A percentile compares a stretch with the other conserved stretches of the same genome.
Evolutionary conservation across 2,113 vertebrate genomes (phyloP).

Genomic region (Hippocampus mohnikei): DNA sequence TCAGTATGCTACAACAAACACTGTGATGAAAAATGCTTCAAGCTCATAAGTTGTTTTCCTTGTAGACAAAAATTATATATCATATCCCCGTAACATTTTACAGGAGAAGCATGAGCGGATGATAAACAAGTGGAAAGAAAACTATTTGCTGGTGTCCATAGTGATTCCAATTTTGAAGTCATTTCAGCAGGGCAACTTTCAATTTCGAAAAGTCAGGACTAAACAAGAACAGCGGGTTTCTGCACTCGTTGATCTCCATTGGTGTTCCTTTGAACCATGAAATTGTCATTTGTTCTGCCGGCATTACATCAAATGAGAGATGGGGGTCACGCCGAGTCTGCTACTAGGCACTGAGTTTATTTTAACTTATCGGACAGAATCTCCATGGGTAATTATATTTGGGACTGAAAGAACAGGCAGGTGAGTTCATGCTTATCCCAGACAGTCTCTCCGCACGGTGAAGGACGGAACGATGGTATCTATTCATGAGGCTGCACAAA

Average conservation of each 20-base stretch:
- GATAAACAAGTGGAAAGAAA: constrained; percentile 45
- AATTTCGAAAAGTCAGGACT: constrained; percentile 42
- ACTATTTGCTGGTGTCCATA: constrained; percentile 47
- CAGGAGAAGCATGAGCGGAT: constrained; percentile 48
- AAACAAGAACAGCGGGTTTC: constrained; percentile 62
- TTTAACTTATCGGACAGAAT: constrained; percentile 62
- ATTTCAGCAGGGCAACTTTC: constrained; percentile 50
- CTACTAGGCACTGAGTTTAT: constrained; percentile 53
- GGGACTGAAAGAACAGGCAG: constrained; percentile 50
- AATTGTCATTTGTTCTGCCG: constrained; percentile 76
- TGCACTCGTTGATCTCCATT: constrained; percentile 67
- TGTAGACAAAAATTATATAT: constrained; percentile 1
- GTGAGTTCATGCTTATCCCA: constrained; percentile 39
- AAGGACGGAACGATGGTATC: constrained; percentile 26
- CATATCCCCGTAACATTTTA: constrained; percentile 28
- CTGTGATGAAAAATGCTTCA: constrained; percentile 16
- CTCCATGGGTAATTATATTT: constrained; percentile 70
- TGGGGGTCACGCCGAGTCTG: constrained; percentile 51
- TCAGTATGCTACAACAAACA: constrained; percentile 29
- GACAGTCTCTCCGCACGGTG: constrained; percentile 19
- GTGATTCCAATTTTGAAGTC: constrained; percentile 46
- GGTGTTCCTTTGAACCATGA: constrained; percentile 68
- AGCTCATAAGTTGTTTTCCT: constrained; percentile 19
- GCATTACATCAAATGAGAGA: constrained; percentile 73
- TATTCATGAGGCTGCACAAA: constrained; percentile 27